Base-by-base conservation (phyloP, 2,888 invertebrate species). In the Eupithecia inturbata region DNA sequence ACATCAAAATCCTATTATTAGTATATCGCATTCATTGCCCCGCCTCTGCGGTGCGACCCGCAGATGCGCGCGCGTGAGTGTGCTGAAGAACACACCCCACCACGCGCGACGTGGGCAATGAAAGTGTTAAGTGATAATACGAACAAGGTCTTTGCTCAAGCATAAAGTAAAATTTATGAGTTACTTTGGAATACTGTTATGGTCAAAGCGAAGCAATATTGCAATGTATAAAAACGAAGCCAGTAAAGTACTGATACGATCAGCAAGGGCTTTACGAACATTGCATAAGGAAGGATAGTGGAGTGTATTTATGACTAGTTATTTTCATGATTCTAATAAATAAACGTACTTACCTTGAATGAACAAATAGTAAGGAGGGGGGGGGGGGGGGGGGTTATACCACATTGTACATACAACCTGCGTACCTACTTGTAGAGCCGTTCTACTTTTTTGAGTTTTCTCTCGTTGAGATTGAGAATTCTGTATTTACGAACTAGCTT, bases 211-310 rank as follows among this genome's bases (percentile, higher is more conserved):
- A 57, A 26, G 22, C 1, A 31, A 39, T 70, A 53, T 70, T 49
- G 26, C 28, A 57, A 70, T 60, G 31, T 53, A 62, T 39, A 39
- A 28, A 41, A 68, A 19, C 60, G 66, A 74, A 71, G 74, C 68
- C 64, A n/a, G 68, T 68, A 19, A 16, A 69, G 53, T 26, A n/a
- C 45, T 73, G 74, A 75, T 75, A 72, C 66, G 31, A 75, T 75
- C 74, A 66, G 2, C 3, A 74, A 71, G 68, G 67, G 71, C 71
- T 62, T 74, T 33, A 69, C 71, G 16, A 62, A 71, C 62, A 62
- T 53, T 71, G 74, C 12, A 69, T 41, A 33, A 39, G 74, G 74
- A 75, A 75, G 74, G 74, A 75, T 69, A 75, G 74, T 75, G 36
- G 4, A 6, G 1, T 60, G 5, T 31, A 69, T 75, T 72, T 71